Percentiles rank a stretch among this genome's conserved stretches.
Conservation (phyloP, 2,888 invertebrate genomes). For the Phalera bucephala region DNA sequence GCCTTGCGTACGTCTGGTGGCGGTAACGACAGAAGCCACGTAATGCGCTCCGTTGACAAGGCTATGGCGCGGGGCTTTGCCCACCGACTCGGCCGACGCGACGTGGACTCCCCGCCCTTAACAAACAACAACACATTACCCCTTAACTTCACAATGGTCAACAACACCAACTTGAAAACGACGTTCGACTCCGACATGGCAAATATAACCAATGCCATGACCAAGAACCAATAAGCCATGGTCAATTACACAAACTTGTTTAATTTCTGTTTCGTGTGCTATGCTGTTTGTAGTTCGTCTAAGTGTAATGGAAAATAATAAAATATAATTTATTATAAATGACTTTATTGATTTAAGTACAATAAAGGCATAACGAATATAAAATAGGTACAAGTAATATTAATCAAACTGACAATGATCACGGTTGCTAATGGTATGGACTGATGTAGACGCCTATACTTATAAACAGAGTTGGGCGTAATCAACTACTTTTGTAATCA, state of each 20-base stretch:
- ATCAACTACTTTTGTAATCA: no score
- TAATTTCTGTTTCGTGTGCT: constrained; percentile 1
- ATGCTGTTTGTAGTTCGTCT: background rate
- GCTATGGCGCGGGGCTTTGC: constrained; percentile 49
- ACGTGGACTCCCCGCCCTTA: constrained; percentile 30
- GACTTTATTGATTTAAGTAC: constrained; percentile 1
- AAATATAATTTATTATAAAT: background rate
- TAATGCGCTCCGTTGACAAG: constrained; percentile 52
- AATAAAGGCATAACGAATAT: background rate
- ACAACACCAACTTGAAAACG: constrained; percentile 10
- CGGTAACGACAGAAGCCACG: constrained; percentile 16
- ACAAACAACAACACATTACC: constrained; percentile 30
- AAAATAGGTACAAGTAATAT: no score
- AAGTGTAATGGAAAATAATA: constrained; percentile 4
- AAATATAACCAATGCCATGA: constrained; percentile 1
- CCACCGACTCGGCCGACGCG: constrained; percentile 46
- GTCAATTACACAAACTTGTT: no score
- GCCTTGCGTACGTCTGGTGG: constrained; percentile 39
- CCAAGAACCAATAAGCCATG: no score
- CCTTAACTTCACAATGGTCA: constrained; percentile 3
- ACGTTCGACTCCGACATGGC: background rate
- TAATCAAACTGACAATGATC: no score
- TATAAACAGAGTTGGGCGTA: no score
- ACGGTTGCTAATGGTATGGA: no score
- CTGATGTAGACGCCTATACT: no score